Base-by-base conservation (phyloP, 2,888 invertebrate genomes). In the Leptura quadrifasciata region DNA sequence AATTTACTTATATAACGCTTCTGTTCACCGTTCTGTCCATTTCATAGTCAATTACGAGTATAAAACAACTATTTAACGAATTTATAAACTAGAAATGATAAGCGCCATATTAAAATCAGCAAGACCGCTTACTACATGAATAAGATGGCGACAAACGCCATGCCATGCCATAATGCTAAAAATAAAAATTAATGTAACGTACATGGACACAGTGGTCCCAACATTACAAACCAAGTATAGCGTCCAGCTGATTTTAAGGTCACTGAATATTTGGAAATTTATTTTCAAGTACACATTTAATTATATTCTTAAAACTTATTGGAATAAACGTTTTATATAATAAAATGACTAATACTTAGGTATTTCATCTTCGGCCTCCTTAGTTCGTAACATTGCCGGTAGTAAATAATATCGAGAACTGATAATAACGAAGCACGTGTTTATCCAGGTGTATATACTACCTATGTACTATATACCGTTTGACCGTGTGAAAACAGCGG, bases 101-200 rank as follows among this genome's bases (percentile, higher is more conserved):
- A 39, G 10, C 63, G 63, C 69, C 69, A 69, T 69, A 21, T 69
- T 69, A 58, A 58, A 17, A 21, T 35, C 2, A 58, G 21, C 39
- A 24, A 54, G 47, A 20, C 12, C 18, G 12, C 20, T 20, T 69
- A 9, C 2, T 10, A 58, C 58, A 58, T 58, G 35, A 58, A 69
- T 58, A 69, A 69, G 69, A 69, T 69, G 69, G 69, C 69, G 69
- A 58, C 69, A 2, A 35, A 57, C 55, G 35, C 58, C 63, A 31
- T 60, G 35, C 58, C 63, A 31, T 60, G 39, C 27, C 65, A 54
- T 65, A 52, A 65, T 17, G 55, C 67, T 17, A 69, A 57, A 58
- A 57, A 54, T 69, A 69, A 69, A 58, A 54, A 10, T 10, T 35
- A 39, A 54, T 18, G 57, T 47, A 35, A n/a, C 61, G 61, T n/a